Evolutionary conservation across 2,888 invertebrate species (phyloP).

Genomic region (Drosophila paramelanica): DNA sequence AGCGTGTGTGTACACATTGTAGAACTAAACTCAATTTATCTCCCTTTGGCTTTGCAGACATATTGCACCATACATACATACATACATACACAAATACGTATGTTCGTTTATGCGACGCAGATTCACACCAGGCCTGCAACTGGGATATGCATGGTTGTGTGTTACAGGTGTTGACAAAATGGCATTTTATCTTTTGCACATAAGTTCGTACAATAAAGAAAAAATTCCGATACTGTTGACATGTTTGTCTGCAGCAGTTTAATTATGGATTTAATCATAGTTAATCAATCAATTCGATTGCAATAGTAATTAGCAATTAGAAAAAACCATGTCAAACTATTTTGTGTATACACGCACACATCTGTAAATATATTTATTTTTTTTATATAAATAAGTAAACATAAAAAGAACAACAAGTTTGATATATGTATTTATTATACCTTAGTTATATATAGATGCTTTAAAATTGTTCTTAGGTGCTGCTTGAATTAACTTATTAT

Average conservation of each 20-base stretch:
- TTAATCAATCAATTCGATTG: slow-evolving; percentile 36
- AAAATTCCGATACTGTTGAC: background rate
- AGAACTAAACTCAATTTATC: background rate
- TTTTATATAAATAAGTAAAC: too few species aligned
- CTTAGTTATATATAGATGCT: too few species aligned
- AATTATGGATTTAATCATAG: slow-evolving; percentile 12
- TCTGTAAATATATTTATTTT: background rate
- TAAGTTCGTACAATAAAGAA: slow-evolving; percentile 3
- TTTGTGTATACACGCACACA: background rate
- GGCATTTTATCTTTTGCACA: background rate
- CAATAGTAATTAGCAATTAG: slow-evolving; percentile 27
- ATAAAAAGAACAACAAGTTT: too few species aligned
- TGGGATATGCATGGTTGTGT: too few species aligned
- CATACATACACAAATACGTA: background rate
- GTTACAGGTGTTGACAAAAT: slow-evolving; percentile 9
- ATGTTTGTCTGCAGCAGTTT: background rate
- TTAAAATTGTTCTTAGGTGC: too few species aligned
- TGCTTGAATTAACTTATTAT: background rate
- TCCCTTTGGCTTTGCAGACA: slow-evolving; percentile 10
- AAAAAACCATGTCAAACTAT: slow-evolving; percentile 11
- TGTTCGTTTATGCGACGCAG: background rate
- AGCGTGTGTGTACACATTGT: background rate
- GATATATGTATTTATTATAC: too few species aligned
- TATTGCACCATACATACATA: background rate
- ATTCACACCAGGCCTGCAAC: slow-evolving; percentile 3